phyloP scores from a whole-genome alignment of 1,140 invertebrate genomes.

The Drosophila suzukii region DNA sequence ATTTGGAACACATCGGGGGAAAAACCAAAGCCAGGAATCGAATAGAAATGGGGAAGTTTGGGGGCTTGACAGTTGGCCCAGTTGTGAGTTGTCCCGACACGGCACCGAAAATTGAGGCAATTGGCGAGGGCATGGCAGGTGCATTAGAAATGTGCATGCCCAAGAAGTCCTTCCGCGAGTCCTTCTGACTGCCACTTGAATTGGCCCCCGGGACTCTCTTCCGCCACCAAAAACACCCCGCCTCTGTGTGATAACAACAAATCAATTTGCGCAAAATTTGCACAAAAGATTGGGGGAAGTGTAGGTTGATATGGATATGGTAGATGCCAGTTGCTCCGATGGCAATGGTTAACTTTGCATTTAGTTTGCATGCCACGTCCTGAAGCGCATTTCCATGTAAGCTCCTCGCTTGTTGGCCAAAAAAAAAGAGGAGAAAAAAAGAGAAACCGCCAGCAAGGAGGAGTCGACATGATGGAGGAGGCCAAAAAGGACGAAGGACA shows the following conservation, averaged over 20 bases:
- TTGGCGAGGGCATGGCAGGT: constrained; percentile 61
- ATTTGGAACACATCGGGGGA: constrained; percentile 61
- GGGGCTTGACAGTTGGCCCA: constrained; percentile 71
- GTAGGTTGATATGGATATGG: constrained; percentile 65
- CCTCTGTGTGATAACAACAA: constrained; percentile 74
- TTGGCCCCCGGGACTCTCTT: constrained; percentile 28
- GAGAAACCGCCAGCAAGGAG: constrained; percentile 42
- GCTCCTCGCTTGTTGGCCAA: constrained; percentile 71
- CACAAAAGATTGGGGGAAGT: constrained; percentile 40
- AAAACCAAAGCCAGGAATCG: constrained; percentile 59
- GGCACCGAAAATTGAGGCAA: constrained; percentile 76
- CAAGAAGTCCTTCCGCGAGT: constrained; percentile 25
- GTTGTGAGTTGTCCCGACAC: constrained; percentile 73
- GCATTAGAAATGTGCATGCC: constrained; percentile 78
- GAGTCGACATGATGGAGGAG: constrained; percentile 23
- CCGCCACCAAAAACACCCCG: neutral
- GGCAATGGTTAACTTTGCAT: constrained; percentile 69
- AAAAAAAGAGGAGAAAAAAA: constrained; percentile 33
- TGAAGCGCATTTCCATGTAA: constrained; percentile 78
- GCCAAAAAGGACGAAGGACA: neutral
- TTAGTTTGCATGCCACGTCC: constrained; percentile 78
- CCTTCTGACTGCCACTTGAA: constrained; percentile 32
- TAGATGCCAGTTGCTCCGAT: constrained; percentile 51
- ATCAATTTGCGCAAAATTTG: constrained; percentile 83
- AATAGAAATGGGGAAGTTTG: constrained; percentile 8